These are phyloP conservation scores for Stenoptilia bipunctidactyla DNA, from an alignment of 2,888 invertebrate species.

Conservation along the genomic window DNA sequence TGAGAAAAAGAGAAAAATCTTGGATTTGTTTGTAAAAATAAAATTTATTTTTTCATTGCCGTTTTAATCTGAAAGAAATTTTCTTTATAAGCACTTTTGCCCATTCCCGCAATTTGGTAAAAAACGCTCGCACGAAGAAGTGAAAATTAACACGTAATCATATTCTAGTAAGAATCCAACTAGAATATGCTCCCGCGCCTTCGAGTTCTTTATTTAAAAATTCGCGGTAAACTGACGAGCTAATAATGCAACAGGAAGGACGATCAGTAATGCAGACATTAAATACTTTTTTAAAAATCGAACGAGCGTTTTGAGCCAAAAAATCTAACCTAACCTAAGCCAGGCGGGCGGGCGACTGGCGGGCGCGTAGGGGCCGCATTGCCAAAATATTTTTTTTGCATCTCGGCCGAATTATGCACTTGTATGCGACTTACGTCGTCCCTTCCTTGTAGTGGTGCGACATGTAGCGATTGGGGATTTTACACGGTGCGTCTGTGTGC, in stretches of 20 bases:
- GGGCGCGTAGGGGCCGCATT: conserved; percentile 70
- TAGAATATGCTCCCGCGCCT: conserved; percentile 32
- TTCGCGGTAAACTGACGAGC: conserved; percentile 50
- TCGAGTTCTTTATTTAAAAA: conserved; percentile 56
- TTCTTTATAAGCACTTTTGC: conserved; percentile 28
- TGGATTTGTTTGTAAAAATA: conserved; percentile 27
- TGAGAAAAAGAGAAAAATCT: conserved; percentile 38
- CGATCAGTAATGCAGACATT: conserved; percentile 43
- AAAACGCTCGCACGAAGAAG: conserved; percentile 42
- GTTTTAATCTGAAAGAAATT: conserved; percentile 39
- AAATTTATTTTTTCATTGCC: conserved; percentile 4
- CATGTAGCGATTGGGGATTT: conserved; percentile 66
- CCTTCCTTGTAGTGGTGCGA: conserved; percentile 70
- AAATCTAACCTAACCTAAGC: conserved; percentile 72
- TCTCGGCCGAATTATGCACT: conserved; percentile 72
- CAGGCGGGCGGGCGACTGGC: conserved; percentile 70
- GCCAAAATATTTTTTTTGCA: conserved; percentile 73
- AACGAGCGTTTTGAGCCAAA: conserved; percentile 70
- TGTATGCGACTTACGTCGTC: conserved; percentile 71
- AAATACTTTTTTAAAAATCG: conserved; percentile 54
- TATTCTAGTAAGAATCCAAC: conserved; percentile 45
- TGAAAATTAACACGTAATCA: conserved; percentile 20
- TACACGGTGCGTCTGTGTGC: conserved; percentile 52
- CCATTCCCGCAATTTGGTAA: conserved; percentile 26
- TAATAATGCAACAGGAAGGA: conserved; percentile 44